Conservation (phyloP, 2,113 vertebrate species). For the Rhinolophus ferrumequinum region DNA sequence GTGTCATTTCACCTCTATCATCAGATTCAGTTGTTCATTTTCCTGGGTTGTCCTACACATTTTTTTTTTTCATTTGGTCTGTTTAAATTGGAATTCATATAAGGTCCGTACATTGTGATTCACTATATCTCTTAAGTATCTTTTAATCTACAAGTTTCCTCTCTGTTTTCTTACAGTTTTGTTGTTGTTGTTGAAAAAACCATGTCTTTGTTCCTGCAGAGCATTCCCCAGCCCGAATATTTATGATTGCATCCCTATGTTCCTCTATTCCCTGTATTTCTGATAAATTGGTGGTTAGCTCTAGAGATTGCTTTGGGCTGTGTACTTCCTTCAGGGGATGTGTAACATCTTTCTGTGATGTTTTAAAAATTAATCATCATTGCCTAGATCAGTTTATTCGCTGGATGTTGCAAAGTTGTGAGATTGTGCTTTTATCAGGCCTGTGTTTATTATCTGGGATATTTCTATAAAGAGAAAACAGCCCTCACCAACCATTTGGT, state of each 20-base stretch:
- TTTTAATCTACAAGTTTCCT: not conserved
- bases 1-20: not conserved
- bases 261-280: not conserved
- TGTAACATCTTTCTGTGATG: not conserved
- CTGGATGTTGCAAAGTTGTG: not conserved
- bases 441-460: not conserved
- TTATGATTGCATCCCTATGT: not conserved
- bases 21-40: not conserved
- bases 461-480: constrained; percentile 26
- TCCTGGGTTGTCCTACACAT: not conserved
- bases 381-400: constrained; percentile 3
- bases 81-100: constrained; percentile 3
- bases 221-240: not conserved
- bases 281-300: not conserved
- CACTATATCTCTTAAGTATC: not conserved
- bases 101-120: not conserved
- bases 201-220: not conserved
- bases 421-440: not conserved
- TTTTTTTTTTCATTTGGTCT: constrained; percentile 5
- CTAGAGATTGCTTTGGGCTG: not conserved
- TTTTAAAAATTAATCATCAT: not conserved
- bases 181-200: not conserved
- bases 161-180: not conserved
- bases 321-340: not conserved
- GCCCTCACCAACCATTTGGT: not conserved